Percentiles rank a stretch among this genome's conserved stretches.
phyloP scores from a whole-genome alignment of 2,888 invertebrate genomes.

The Linnaemya vulpina region DNA sequence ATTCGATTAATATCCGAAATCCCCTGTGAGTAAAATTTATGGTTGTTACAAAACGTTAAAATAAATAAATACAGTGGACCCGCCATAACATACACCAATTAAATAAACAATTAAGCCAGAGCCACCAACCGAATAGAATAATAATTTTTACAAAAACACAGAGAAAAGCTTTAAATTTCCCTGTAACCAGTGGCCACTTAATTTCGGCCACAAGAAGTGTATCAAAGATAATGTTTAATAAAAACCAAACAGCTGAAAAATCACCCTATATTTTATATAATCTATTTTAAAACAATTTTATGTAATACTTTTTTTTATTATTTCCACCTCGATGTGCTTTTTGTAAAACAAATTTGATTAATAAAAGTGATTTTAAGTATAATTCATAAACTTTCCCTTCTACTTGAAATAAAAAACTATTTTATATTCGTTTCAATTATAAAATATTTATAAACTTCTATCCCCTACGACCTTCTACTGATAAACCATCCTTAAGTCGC shows the following conservation, averaged over 20 bases:
- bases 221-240: too few relatives aligned
- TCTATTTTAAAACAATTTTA: background rate
- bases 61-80: too few relatives aligned
- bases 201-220: too few relatives aligned
- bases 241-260: slow-evolving; percentile 3
- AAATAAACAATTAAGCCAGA: too few relatives aligned
- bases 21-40: too few relatives aligned
- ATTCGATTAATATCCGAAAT: too few relatives aligned
- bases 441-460: slow-evolving; percentile 48
- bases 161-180: too few relatives aligned
- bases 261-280: slow-evolving; percentile 19
- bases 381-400: slow-evolving; percentile 36
- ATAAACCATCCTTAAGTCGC: slow-evolving; percentile 81
- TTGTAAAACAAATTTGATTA: slow-evolving; percentile 63
- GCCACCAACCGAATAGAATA: too few relatives aligned
- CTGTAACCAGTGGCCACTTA: too few relatives aligned
- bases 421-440: slow-evolving; percentile 36
- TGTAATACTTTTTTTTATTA: slow-evolving; percentile 17
- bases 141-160: too few relatives aligned
- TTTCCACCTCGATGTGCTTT: slow-evolving; percentile 65
- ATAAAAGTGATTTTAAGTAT: slow-evolving; percentile 58
- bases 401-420: slow-evolving; percentile 47
- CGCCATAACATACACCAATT: too few relatives aligned
- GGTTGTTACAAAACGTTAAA: too few relatives aligned
- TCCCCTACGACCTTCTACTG: slow-evolving; percentile 63